A percentile compares a stretch with the other conserved stretches of the same genome.
Conservation (phyloP, 2,888 invertebrate genomes). For the Bombylius major region DNA sequence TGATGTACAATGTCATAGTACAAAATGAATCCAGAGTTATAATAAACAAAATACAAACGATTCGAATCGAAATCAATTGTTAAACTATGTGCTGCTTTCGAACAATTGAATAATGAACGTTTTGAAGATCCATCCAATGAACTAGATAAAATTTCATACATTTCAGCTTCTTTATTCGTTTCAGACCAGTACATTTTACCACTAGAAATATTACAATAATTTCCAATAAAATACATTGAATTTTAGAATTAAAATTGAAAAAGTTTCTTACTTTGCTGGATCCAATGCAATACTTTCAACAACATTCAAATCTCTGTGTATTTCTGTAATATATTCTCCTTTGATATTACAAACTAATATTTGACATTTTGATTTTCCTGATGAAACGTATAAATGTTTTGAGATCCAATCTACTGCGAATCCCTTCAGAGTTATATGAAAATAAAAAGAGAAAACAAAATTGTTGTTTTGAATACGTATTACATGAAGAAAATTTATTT, state of each 20-base stretch:
- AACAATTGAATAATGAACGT: constrained; percentile 22
- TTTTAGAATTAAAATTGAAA: background rate
- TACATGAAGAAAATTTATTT: background rate
- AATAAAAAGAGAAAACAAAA: background rate
- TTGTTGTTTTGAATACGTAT: background rate
- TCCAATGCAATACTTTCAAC: constrained; percentile 57
- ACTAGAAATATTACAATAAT: constrained; percentile 22
- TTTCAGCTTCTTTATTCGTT: constrained; percentile 29
- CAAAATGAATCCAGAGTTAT: constrained; percentile 43
- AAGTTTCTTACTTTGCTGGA: constrained; percentile 40
- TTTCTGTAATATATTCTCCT: constrained; percentile 53
- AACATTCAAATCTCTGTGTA: constrained; percentile 31
- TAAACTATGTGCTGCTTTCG: constrained; percentile 41
- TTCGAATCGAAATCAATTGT: constrained; percentile 45
- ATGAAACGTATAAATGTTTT: constrained; percentile 45
- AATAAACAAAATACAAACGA: constrained; percentile 61
- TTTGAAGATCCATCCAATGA: constrained; percentile 52
- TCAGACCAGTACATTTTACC: constrained; percentile 48
- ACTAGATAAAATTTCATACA: constrained; percentile 44
- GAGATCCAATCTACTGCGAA: constrained; percentile 78
- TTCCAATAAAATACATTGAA: background rate
- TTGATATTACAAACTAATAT: constrained; percentile 58
- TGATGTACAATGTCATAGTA: constrained; percentile 43
- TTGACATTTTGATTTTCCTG: constrained; percentile 38
- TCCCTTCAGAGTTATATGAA: constrained; percentile 32